These are phyloP conservation scores for Odiellus spinosus DNA, from an alignment of 2,888 invertebrate species.

Conservation along the genomic window DNA sequence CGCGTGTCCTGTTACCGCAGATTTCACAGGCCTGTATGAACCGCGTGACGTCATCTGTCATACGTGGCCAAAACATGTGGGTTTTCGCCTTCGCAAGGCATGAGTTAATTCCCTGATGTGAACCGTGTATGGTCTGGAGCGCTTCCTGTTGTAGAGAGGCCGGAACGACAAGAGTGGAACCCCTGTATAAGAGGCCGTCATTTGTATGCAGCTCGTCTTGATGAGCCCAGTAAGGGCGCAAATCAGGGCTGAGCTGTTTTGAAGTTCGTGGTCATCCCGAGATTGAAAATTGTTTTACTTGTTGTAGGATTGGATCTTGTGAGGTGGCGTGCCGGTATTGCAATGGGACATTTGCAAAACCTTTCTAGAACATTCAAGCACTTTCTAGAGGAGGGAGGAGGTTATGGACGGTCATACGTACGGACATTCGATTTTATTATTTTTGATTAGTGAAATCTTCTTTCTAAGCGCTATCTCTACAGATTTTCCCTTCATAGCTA, in stretches of 20 bases:
- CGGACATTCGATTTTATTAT: no score
- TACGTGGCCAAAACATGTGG: constrained; percentile 4
- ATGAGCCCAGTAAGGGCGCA: constrained; percentile 1
- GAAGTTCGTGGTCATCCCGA: constrained; percentile 3
- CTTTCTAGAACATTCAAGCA: no score
- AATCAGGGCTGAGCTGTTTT: neutral
- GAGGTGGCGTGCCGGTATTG: neutral
- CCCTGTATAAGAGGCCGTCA: constrained; percentile 4
- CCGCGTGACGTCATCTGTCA: constrained; percentile 1
- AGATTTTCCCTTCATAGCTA: no score
- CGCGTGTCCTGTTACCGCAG: neutral
- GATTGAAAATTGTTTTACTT: neutral
- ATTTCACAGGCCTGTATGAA: constrained; percentile 1
- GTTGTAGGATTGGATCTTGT: constrained; percentile 3
- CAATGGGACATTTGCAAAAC: no score
- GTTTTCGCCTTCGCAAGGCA: constrained; percentile 4
- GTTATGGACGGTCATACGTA: no score
- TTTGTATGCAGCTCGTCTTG: constrained; percentile 4
- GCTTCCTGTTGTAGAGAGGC: constrained; percentile 1
- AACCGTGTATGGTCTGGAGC: neutral
- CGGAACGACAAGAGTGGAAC: constrained; percentile 1
- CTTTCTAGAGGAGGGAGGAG: no score
- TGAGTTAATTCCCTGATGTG: constrained; percentile 3
- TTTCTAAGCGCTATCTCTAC: no score
- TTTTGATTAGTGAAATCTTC: no score